A percentile compares a stretch with the other conserved stretches of the same genome.
phyloP scores from a whole-genome alignment of 2,113 vertebrate species.

The Notothenia rossii region DNA sequence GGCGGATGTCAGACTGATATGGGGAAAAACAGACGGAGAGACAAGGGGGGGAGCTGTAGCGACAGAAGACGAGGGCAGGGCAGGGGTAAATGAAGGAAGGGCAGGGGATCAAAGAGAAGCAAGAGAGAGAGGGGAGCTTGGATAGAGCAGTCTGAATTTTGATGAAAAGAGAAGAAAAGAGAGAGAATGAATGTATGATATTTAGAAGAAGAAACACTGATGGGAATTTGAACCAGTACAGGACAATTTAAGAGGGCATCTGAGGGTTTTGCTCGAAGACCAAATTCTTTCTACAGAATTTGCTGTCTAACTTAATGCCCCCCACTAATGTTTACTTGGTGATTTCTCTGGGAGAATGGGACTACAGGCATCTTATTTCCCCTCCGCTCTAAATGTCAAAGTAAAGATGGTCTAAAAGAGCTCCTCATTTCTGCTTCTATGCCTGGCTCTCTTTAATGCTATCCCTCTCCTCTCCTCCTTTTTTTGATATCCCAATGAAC shows the following conservation, averaged over 20 bases:
- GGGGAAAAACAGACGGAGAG: not conserved
- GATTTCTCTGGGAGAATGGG: conserved; percentile 43
- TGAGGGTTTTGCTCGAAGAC: conserved; percentile 47
- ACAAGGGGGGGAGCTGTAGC: conserved; percentile 13
- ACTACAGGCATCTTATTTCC: conserved; percentile 52
- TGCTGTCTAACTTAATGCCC: conserved; percentile 46
- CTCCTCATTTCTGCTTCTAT: conserved; percentile 17
- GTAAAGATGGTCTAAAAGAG: conserved; percentile 45
- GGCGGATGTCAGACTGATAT: conserved; percentile 51
- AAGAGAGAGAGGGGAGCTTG: conserved; percentile 6
- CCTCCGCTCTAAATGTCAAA: conserved; percentile 55
- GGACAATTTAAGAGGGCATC: conserved; percentile 26
- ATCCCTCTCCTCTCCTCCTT: conserved; percentile 9
- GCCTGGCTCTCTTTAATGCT: conserved; percentile 28
- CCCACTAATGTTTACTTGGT: conserved; percentile 27
- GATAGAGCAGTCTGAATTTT: conserved; percentile 8
- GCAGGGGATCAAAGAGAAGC: conserved; percentile 32
- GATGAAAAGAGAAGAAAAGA: conserved; percentile 2
- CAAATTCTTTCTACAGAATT: conserved; percentile 23
- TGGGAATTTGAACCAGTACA: conserved; percentile 14
- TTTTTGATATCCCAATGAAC: conserved; percentile 57
- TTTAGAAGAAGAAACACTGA: conserved; percentile 6
- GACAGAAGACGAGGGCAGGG: conserved; percentile 14
- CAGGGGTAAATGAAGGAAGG: not conserved
- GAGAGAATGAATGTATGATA: conserved; percentile 5